phyloP scores from a whole-genome alignment of 1,140 invertebrate species.

The Drosophila trapezifrons region DNA sequence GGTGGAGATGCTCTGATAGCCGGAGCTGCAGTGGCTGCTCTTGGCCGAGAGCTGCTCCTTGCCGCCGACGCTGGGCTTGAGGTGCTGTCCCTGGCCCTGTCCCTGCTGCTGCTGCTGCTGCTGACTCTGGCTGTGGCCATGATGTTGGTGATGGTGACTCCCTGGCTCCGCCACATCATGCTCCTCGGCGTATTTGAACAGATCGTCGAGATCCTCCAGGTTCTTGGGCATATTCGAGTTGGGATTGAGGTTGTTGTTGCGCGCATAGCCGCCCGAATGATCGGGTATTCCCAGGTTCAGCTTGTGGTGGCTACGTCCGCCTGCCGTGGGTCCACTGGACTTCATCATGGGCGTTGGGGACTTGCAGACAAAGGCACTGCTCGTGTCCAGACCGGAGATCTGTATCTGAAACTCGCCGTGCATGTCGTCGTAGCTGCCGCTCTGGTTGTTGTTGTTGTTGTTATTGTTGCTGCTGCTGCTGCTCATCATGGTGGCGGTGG shows the following conservation, averaged over 20 bases:
- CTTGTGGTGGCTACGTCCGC: conserved; percentile 59
- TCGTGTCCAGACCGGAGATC: conserved; percentile 85
- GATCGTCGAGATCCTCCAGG: conserved; percentile 89
- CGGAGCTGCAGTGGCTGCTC: conserved; percentile 92
- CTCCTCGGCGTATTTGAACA: conserved; percentile 88
- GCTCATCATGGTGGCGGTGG: background rate
- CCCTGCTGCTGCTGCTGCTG: conserved; percentile 10
- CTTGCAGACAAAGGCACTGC: conserved; percentile 86
- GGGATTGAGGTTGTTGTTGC: conserved; percentile 64
- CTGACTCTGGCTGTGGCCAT: conserved; percentile 50
- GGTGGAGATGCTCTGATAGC: conserved; percentile 95
- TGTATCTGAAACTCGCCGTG: conserved; percentile 80
- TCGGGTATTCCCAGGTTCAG: conserved; percentile 81
- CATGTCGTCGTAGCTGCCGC: conserved; percentile 80
- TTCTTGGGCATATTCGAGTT: conserved; percentile 85
- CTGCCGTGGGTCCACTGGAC: conserved; percentile 19
- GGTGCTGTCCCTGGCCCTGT: conserved; percentile 51
- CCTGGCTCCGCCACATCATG: conserved; percentile 85
- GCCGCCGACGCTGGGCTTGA: conserved; percentile 73
- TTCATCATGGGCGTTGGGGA: conserved; percentile 86
- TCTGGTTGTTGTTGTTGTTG: conserved; percentile 80
- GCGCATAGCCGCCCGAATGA: conserved; percentile 81
- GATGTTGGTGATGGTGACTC: conserved; percentile 41
- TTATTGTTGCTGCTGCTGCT: conserved; percentile 63
- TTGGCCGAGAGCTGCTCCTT: conserved; percentile 86